These are phyloP conservation scores for Drosophila picticornis DNA, from an alignment of 2,888 invertebrate genomes.

Conservation along the genomic window DNA sequence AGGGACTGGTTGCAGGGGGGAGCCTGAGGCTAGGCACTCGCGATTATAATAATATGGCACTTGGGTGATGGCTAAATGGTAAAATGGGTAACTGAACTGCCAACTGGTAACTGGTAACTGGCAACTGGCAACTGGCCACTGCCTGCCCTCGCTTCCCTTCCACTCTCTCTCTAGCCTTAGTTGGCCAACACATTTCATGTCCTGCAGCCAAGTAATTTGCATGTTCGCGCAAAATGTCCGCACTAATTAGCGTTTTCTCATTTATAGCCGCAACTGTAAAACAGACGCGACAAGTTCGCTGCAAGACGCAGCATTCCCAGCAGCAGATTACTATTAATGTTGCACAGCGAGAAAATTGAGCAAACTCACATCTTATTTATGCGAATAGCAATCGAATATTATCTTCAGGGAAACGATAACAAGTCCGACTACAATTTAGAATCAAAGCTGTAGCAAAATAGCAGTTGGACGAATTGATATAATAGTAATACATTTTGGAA, in stretches of 20 bases:
- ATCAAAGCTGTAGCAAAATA: neutral
- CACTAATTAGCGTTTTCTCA: slow-evolving; percentile 74
- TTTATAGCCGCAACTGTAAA: slow-evolving; percentile 34
- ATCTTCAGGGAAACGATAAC: neutral
- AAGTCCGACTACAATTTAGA: neutral
- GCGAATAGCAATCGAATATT: neutral
- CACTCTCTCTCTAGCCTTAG: no score
- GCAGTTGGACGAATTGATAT: neutral
- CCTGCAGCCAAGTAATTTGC: slow-evolving; percentile 77
- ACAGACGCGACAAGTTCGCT: slow-evolving; percentile 29
- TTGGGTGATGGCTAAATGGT: slow-evolving; percentile 52
- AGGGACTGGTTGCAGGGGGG: neutral
- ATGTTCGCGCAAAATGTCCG: slow-evolving; percentile 72
- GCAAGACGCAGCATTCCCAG: slow-evolving; percentile 27
- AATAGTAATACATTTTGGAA: no score
- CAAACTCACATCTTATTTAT: neutral
- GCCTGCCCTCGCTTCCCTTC: neutral
- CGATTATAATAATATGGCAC: slow-evolving; percentile 74
- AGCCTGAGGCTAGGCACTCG: slow-evolving; percentile 51
- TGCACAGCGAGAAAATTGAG: neutral
- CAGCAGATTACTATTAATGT: slow-evolving; percentile 63
- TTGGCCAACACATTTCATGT: slow-evolving; percentile 53
- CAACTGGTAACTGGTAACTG: slow-evolving; percentile 16
- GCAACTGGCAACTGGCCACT: slow-evolving; percentile 27
- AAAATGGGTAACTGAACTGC: slow-evolving; percentile 21